These are phyloP conservation scores for Geodia barretti DNA, from an alignment of 37 sponge, comb jelly and placozoan species.

Conservation along the genomic window DNA sequence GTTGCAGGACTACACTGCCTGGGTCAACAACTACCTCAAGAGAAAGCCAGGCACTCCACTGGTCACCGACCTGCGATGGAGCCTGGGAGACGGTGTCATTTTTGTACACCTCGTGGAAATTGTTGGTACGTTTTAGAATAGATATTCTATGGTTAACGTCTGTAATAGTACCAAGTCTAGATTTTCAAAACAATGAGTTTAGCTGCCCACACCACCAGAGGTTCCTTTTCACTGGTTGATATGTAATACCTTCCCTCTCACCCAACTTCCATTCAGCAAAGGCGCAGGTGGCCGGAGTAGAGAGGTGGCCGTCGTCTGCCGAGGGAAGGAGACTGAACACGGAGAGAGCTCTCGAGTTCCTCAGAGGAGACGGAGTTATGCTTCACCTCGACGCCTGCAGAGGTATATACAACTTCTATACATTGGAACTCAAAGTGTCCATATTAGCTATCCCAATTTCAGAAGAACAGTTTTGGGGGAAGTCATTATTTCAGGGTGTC, in stretches of 20 bases:
- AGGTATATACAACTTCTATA: background rate
- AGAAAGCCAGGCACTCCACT: conserved; percentile 49
- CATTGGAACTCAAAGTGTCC: background rate
- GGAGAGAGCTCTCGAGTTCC: conserved; percentile 41
- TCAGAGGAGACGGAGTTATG: conserved; percentile 33
- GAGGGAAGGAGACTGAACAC: conserved; percentile 24
- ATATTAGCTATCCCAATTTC: too few species aligned
- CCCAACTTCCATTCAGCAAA: conserved; percentile 40
- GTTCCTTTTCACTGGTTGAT: background rate
- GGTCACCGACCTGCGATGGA: conserved; percentile 52
- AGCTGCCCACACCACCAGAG: too few species aligned
- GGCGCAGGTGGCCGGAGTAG: conserved; percentile 34
- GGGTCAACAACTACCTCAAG: conserved; percentile 89
- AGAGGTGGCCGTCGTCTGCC: conserved; percentile 30
- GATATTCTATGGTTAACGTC: background rate
- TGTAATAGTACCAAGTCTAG: too few species aligned
- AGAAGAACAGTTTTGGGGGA: too few species aligned
- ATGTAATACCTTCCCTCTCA: conserved; percentile 3
- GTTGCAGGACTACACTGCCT: conserved; percentile 80
- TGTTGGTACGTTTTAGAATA: conserved; percentile 43
- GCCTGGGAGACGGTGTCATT: conserved; percentile 69
- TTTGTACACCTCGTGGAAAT: conserved; percentile 78
- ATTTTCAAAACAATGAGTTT: too few species aligned
- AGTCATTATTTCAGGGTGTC: too few species aligned
- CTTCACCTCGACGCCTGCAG: conserved; percentile 26